Conservation (phyloP, 2,888 invertebrate species). For the Brenthis ino region DNA sequence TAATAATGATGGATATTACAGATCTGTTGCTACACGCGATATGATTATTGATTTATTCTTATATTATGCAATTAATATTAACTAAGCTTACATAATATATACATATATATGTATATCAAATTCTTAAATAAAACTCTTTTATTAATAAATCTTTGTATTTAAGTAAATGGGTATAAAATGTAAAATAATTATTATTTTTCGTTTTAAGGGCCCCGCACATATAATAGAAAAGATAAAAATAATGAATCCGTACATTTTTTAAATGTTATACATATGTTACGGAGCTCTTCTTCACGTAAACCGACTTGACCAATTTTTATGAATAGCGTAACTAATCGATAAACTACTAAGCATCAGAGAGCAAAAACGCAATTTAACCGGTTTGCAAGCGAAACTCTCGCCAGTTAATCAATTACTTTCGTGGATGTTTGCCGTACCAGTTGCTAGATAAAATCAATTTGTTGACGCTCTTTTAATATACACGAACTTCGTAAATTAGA, state of each 20-base stretch:
- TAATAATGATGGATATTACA: slow-evolving; percentile 22
- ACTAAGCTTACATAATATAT: neutral
- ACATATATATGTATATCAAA: too few relatives aligned
- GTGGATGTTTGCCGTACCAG: slow-evolving; percentile 17
- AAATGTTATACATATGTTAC: too few relatives aligned
- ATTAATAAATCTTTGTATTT: too few relatives aligned
- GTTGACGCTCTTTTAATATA: slow-evolving; percentile 10
- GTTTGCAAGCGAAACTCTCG: slow-evolving; percentile 20
- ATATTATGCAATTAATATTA: slow-evolving; percentile 14
- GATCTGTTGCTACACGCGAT: slow-evolving; percentile 22
- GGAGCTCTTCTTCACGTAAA: too few relatives aligned
- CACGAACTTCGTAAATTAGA: slow-evolving; percentile 1
- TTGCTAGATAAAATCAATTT: slow-evolving; percentile 24
- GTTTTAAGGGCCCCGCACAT: too few relatives aligned
- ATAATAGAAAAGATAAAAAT: too few relatives aligned
- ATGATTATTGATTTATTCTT: slow-evolving; percentile 15
- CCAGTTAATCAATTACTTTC: slow-evolving; percentile 24
- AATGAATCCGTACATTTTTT: too few relatives aligned
- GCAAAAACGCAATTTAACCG: slow-evolving; percentile 19
- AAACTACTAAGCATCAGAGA: neutral
- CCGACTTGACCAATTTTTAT: too few relatives aligned
- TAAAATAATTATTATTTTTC: too few relatives aligned
- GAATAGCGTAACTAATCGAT: neutral
- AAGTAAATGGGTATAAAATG: too few relatives aligned
- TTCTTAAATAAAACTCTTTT: too few relatives aligned